Conservation (phyloP, 1,140 invertebrate genomes). For the Ladona fulva region DNA sequence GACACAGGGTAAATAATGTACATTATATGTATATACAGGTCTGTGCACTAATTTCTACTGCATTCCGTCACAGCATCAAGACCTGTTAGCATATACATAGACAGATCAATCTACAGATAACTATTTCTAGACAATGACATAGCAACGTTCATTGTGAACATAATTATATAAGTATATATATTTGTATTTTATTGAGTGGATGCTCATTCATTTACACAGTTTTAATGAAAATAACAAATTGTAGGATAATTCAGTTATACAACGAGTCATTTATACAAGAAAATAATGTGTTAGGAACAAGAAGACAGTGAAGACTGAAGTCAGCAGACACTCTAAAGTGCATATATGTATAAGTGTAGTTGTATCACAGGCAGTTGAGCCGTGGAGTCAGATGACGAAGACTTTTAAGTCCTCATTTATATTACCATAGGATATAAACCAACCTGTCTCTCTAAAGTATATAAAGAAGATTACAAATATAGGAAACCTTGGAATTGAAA, state of each 20-base stretch:
- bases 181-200: neutral
- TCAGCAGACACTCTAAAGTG: conserved; percentile 16
- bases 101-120: neutral
- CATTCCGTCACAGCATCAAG: neutral
- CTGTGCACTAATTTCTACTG: neutral
- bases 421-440: neutral
- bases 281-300: neutral
- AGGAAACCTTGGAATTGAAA: too few relatives aligned
- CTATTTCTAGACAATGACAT: neutral
- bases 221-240: neutral
- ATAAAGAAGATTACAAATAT: too few relatives aligned
- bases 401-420: neutral
- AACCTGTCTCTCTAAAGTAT: too few relatives aligned
- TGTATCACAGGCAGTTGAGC: conserved; percentile 19
- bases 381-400: conserved; percentile 9
- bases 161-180: neutral
- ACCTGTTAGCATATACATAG: neutral
- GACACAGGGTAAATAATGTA: too few relatives aligned
- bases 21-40: too few relatives aligned
- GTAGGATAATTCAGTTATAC: too few relatives aligned
- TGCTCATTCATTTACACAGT: neutral
- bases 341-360: conserved; percentile 16
- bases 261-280: too few relatives aligned
- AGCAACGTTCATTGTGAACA: too few relatives aligned
- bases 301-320: neutral